Percentiles rank a stretch among this genome's conserved stretches.
These are phyloP conservation scores for Diorhabda sublineata DNA, from an alignment of 1,140 invertebrate genomes.

Conservation along the genomic window DNA sequence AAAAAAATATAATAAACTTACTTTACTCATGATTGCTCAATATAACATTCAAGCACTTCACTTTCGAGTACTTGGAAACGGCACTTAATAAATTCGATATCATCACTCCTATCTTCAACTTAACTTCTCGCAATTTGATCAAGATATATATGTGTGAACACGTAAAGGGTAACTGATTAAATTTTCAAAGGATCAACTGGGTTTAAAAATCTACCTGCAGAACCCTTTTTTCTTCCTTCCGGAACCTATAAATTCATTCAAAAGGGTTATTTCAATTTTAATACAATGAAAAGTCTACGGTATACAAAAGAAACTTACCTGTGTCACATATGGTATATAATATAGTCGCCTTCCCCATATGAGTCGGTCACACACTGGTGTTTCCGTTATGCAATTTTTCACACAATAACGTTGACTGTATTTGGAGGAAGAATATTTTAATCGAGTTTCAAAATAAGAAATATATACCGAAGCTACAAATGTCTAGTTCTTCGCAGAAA, in stretches of 20 bases:
- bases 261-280: slow-evolving; percentile 44
- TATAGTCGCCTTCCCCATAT: slow-evolving; percentile 6
- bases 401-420: no score
- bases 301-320: slow-evolving; percentile 41
- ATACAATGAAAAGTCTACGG: slow-evolving; percentile 30
- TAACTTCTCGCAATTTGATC: slow-evolving; percentile 19
- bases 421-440: no score
- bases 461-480: no score
- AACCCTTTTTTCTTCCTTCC: slow-evolving; percentile 44
- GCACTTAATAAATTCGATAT: background rate
- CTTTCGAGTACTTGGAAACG: background rate
- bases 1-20: no score
- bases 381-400: slow-evolving; percentile 17
- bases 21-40: no score
- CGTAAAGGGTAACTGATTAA: slow-evolving; percentile 41
- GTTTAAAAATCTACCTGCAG: slow-evolving; percentile 44
- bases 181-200: slow-evolving; percentile 32
- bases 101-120: background rate
- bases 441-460: no score
- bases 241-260: slow-evolving; percentile 34
- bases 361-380: slow-evolving; percentile 3
- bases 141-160: slow-evolving; percentile 42
- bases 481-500: no score
- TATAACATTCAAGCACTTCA: no score
- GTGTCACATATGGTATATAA: slow-evolving; percentile 39